Percentiles rank a stretch among this genome's conserved stretches.
phyloP scores from a whole-genome alignment of 2,797 vertebrate species.

The Sebastes trivittatus region DNA sequence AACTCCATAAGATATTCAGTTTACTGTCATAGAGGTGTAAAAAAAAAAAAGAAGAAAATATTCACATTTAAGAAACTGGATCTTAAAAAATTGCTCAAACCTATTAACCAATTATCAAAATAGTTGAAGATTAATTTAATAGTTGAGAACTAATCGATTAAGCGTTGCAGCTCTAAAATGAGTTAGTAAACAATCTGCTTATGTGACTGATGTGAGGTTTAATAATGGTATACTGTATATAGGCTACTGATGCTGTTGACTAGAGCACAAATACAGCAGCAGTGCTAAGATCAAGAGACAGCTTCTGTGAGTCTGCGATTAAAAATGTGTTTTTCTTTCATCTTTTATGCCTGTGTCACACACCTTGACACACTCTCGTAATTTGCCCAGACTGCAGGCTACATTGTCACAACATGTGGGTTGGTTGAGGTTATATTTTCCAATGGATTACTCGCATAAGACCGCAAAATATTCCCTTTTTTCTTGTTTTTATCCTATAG shows the following conservation, averaged over 20 bases:
- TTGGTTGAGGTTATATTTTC: background rate
- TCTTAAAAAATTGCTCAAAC: background rate
- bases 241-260: background rate
- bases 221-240: background rate
- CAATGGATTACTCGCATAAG: background rate
- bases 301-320: background rate
- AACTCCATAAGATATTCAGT: background rate
- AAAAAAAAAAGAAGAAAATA: background rate
- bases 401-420: background rate
- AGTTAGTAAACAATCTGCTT: slow-evolving; percentile 3
- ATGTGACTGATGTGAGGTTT: slow-evolving; percentile 16
- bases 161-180: background rate
- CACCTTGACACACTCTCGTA: slow-evolving; percentile 23
- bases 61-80: background rate
- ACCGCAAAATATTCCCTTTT: background rate
- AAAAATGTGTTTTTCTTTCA: background rate
- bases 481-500: background rate
- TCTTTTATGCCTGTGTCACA: slow-evolving; percentile 11
- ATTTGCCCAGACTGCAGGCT: background rate
- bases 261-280: background rate
- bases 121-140: background rate
- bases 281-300: slow-evolving; percentile 11
- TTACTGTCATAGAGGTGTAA: background rate
- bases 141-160: background rate
- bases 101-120: background rate